A percentile compares a stretch with the other conserved stretches of the same genome.
Evolutionary conservation across 2,113 vertebrate genomes (phyloP).

Genomic region (Pelecanoides urinatrix): DNA sequence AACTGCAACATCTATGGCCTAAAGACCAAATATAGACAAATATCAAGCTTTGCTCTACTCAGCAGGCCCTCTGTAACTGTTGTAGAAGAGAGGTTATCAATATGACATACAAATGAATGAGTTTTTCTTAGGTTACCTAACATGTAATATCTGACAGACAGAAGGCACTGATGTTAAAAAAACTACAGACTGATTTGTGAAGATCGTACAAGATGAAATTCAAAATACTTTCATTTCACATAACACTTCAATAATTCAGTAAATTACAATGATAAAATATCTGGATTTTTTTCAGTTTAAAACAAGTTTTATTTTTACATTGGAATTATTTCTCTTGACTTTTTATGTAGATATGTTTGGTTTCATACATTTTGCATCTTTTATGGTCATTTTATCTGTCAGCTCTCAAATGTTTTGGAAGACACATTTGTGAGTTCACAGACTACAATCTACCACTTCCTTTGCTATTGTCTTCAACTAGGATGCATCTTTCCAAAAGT

Average conservation of each 20-base stretch:
- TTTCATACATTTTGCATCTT: not conserved
- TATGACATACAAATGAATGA: not conserved
- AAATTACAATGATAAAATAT: not conserved
- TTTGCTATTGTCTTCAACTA: not conserved
- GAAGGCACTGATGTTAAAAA: not conserved
- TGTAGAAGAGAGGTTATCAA: not conserved
- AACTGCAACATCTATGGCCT: not conserved
- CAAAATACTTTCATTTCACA: not conserved
- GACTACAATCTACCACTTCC: not conserved
- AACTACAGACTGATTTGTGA: not conserved
- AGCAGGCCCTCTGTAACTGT: not conserved
- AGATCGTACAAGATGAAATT: not conserved
- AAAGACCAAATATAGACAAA: not conserved
- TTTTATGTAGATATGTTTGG: not conserved
- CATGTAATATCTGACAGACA: not conserved
- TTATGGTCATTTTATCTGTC: not conserved
- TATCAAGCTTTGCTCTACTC: not conserved
- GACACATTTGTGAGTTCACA: not conserved
- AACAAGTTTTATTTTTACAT: not conserved
- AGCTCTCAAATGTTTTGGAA: not conserved
- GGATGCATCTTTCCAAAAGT: not conserved
- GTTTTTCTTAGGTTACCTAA: not conserved
- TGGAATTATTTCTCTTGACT: not conserved
- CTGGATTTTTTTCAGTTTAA: not conserved
- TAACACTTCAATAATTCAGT: not conserved